Base-by-base conservation (phyloP, 2,797 vertebrate species). In the Macropus fuliginosus region DNA sequence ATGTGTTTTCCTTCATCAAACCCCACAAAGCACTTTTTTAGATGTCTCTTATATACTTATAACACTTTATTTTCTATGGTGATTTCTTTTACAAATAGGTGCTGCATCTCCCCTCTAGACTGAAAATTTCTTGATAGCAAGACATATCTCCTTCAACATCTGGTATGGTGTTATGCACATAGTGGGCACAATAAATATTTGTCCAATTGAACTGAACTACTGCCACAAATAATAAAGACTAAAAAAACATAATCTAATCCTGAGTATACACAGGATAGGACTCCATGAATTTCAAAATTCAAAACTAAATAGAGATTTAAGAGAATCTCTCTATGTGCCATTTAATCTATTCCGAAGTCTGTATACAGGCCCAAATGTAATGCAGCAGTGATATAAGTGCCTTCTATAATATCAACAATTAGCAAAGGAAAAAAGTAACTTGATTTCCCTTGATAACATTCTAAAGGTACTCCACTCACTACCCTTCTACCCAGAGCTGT, bases 401-500 rank as follows among this genome's bases (percentile, higher is more conserved):
- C 28, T 94, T 92, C 66, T 52, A 31, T 4, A n/a, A 16, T 0
- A 62, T 18, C 40, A 59, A 40, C 40, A 93, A 81, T 28, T 93
- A 81, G 62, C 56, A 93, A 5, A 50, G 34, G n/a, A 62, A 62
- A 94, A 50, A 91, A 90, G 18, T 8, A 55, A 21, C 3, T 14
- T 21, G 34, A 34, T 34, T 66, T 66, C 54, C 91, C 57, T 66
- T 66, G 0, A 57, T 8, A 5, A 29, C 4, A 3, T 0, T 13
- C 0, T 0, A 34, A 10, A 11, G 46, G 1, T 8, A 1, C 9
- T 55, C 31, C 3, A 8, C 1, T 16, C 16, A 5, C 62, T 6
- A 16, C 1, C 21, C 87, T 91, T 93, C 55, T 90, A 40, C 5
- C 56, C 16, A 0, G 4, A 55, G 21, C 46, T 50, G 16, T 21